phyloP scores from a whole-genome alignment of 2,797 vertebrate species.

The Rachycentron canadum region DNA sequence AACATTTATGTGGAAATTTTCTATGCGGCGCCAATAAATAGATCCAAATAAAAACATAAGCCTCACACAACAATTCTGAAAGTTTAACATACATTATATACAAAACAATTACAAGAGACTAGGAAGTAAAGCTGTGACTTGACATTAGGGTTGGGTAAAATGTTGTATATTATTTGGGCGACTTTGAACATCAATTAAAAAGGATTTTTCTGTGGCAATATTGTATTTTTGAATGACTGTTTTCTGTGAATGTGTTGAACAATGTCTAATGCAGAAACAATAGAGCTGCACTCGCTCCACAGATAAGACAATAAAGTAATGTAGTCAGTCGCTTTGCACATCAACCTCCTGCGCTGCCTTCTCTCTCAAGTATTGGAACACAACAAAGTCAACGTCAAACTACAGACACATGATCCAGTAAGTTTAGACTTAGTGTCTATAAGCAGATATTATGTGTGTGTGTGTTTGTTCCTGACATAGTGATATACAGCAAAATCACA shows the following conservation, averaged over 20 bases:
- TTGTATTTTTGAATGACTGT: not conserved
- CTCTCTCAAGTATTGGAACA: not conserved
- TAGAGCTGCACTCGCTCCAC: not conserved
- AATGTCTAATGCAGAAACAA: not conserved
- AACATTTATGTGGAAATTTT: too few species aligned
- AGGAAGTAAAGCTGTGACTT: not conserved
- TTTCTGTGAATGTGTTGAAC: not conserved
- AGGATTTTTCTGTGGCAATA: not conserved
- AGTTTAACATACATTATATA: too few species aligned
- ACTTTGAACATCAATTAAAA: not conserved
- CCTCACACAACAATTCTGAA: too few species aligned
- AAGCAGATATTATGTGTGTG: not conserved
- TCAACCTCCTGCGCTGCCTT: not conserved
- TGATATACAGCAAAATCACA: not conserved
- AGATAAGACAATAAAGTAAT: not conserved
- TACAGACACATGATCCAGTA: not conserved
- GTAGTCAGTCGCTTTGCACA: not conserved
- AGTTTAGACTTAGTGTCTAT: not conserved
- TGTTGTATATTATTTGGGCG: not conserved
- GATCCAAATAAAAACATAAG: not conserved
- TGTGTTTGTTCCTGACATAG: not conserved
- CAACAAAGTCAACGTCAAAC: not conserved
- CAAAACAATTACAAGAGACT: not conserved
- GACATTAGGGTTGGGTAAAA: not conserved
- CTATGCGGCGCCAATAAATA: too few species aligned